A percentile compares a stretch with the other conserved stretches of the same genome.
Evolutionary conservation across 2,888 invertebrate species (phyloP).

Genomic region (Limnephilus lunatus): DNA sequence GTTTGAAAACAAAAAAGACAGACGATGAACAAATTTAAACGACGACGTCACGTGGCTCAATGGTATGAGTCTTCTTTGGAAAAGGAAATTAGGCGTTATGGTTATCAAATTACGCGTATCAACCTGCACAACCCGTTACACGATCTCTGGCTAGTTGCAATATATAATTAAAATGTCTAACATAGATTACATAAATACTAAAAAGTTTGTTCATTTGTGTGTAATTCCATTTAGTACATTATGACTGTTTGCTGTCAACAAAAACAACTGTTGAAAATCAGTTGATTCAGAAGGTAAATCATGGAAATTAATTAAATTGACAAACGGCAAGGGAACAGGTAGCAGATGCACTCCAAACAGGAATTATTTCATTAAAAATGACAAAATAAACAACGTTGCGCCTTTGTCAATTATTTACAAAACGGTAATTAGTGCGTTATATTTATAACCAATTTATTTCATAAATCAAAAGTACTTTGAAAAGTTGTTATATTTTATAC

Average conservation of each 20-base stretch:
- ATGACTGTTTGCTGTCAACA: not conserved
- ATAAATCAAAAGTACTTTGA: not conserved
- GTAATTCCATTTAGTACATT: not conserved
- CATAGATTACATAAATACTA: not conserved
- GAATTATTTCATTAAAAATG: not conserved
- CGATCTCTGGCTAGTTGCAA: too few relatives aligned
- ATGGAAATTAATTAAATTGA: not conserved
- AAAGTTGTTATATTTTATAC: not conserved
- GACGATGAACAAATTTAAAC: too few relatives aligned
- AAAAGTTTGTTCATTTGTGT: not conserved
- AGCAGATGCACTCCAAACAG: not conserved
- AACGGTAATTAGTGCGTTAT: not conserved
- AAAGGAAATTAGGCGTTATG: too few relatives aligned
- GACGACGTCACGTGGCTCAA: too few relatives aligned
- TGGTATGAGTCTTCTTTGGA: too few relatives aligned
- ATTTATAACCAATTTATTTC: not conserved
- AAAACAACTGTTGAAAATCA: not conserved
- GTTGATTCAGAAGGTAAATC: not conserved
- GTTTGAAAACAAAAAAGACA: too few relatives aligned
- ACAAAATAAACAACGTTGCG: not conserved
- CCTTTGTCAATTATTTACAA: conserved; percentile 2
- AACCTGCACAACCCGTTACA: too few relatives aligned
- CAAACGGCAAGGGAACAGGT: not conserved
- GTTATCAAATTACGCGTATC: too few relatives aligned
- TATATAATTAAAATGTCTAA: not conserved